phyloP scores from a whole-genome alignment of 2,797 vertebrate genomes.

The Distichodus sexfasciatus region DNA sequence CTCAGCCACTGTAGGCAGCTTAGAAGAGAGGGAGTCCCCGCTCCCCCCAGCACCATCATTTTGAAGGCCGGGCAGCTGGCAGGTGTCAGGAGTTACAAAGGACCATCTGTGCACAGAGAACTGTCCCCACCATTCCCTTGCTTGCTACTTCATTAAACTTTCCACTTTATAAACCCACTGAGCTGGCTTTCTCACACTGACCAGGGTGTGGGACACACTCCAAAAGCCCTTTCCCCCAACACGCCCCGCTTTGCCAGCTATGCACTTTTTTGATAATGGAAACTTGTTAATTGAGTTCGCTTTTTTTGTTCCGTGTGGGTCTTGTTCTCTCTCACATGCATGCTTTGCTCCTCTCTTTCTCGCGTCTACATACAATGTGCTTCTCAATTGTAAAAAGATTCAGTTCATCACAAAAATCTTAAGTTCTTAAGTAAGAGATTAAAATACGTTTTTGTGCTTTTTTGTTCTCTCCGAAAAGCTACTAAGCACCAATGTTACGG shows the following conservation, averaged over 20 bases:
- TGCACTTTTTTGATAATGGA: not conserved
- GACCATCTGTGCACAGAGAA: constrained; percentile 92
- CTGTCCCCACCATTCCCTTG: constrained; percentile 79
- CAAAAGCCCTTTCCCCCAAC: constrained; percentile 24
- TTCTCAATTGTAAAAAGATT: not conserved
- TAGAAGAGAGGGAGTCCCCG: constrained; percentile 79
- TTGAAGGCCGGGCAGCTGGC: constrained; percentile 87
- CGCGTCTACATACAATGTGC: not conserved
- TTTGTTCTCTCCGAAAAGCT: too few species aligned
- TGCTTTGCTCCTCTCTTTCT: not conserved
- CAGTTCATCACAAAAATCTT: not conserved
- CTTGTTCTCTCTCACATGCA: not conserved
- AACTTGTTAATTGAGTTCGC: not conserved
- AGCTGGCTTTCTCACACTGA: constrained; percentile 56
- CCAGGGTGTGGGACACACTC: constrained; percentile 64
- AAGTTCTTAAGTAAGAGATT: too few species aligned
- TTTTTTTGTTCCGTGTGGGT: not conserved
- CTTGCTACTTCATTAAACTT: constrained; percentile 83
- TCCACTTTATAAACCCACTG: constrained; percentile 71
- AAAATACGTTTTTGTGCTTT: too few species aligned
- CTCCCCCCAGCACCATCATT: constrained; percentile 66
- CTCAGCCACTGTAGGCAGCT: constrained; percentile 73
- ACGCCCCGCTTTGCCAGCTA: constrained; percentile 23
- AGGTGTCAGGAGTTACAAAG: constrained; percentile 98
- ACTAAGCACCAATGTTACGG: too few species aligned